Percentiles rank a stretch among this genome's conserved stretches.
phyloP scores from a whole-genome alignment of 2,797 vertebrate genomes.

The Danio jaintianensis region DNA sequence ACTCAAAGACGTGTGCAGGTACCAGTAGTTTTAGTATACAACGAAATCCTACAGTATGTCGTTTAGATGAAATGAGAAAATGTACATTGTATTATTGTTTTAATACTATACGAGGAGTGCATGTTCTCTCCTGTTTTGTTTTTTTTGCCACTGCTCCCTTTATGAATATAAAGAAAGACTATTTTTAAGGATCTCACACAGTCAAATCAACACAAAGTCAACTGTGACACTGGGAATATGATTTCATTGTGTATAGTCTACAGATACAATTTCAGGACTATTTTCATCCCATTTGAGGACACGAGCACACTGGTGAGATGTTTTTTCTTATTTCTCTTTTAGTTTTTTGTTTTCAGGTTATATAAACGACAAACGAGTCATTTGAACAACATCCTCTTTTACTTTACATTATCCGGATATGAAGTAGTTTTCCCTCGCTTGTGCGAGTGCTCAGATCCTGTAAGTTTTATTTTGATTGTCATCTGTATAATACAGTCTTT shows the following conservation, averaged over 20 bases:
- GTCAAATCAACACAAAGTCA: neutral
- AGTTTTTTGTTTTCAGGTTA: neutral
- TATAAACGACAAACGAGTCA: neutral
- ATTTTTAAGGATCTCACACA: slow-evolving; percentile 11
- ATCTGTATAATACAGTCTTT: slow-evolving; percentile 8
- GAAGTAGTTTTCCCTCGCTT: slow-evolving; percentile 14
- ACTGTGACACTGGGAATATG: neutral
- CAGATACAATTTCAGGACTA: neutral
- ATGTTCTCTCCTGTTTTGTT: slow-evolving; percentile 13
- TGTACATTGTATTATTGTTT: neutral
- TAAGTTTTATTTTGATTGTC: slow-evolving; percentile 17
- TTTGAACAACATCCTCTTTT: neutral
- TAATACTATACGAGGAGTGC: neutral
- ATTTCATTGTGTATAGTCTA: slow-evolving; percentile 35
- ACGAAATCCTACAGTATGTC: neutral
- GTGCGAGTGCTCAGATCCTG: slow-evolving; percentile 23
- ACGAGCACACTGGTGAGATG: neutral
- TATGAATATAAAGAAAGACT: slow-evolving; percentile 9
- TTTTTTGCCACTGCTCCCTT: neutral
- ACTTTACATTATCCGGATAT: neutral
- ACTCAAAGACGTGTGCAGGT: neutral
- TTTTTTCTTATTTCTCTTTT: neutral
- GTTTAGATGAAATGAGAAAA: slow-evolving; percentile 1
- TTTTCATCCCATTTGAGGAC: slow-evolving; percentile 12
- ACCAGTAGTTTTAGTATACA: slow-evolving; percentile 6